Percentiles rank a stretch among this genome's conserved stretches.
These are phyloP conservation scores for Neodiprion pinetum DNA, from an alignment of 1,140 invertebrate genomes.

Conservation along the genomic window DNA sequence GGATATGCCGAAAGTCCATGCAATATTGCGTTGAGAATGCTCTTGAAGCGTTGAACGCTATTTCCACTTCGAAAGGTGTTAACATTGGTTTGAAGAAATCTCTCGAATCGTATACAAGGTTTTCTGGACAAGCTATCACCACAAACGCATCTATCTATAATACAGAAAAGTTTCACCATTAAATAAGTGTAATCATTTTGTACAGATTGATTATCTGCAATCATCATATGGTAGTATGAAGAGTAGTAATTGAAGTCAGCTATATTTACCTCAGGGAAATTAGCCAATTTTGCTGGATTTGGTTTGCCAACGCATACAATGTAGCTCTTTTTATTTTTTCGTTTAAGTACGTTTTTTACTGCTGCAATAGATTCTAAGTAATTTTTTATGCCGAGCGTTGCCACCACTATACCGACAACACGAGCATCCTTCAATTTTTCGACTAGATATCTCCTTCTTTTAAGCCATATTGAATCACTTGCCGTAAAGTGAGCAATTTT, in stretches of 20 bases:
- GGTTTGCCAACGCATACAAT: conserved; percentile 92
- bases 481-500: conserved; percentile 49
- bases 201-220: conserved; percentile 23
- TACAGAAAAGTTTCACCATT: conserved; percentile 22
- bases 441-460: conserved; percentile 80
- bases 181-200: conserved; percentile 24
- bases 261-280: conserved; percentile 81
- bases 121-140: conserved; percentile 89
- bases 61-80: conserved; percentile 91
- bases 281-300: conserved; percentile 91
- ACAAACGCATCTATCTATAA: conserved; percentile 89
- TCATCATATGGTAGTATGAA: conserved; percentile 9
- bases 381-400: conserved; percentile 83
- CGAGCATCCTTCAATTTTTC: conserved; percentile 90
- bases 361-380: conserved; percentile 80
- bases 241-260: conserved; percentile 16
- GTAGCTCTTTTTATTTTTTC: conserved; percentile 84
- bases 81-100: conserved; percentile 91
- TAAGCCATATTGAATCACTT: conserved; percentile 69
- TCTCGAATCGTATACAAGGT: conserved; percentile 80
- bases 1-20: conserved; percentile 78
- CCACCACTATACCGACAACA: conserved; percentile 86
- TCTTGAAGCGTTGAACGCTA: conserved; percentile 78
- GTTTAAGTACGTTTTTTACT: conserved; percentile 76
- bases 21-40: conserved; percentile 70